Evolutionary conservation across 53 echinoderm and acorn worm species (phyloP).

Genomic region (Pentamera pediparva): DNA sequence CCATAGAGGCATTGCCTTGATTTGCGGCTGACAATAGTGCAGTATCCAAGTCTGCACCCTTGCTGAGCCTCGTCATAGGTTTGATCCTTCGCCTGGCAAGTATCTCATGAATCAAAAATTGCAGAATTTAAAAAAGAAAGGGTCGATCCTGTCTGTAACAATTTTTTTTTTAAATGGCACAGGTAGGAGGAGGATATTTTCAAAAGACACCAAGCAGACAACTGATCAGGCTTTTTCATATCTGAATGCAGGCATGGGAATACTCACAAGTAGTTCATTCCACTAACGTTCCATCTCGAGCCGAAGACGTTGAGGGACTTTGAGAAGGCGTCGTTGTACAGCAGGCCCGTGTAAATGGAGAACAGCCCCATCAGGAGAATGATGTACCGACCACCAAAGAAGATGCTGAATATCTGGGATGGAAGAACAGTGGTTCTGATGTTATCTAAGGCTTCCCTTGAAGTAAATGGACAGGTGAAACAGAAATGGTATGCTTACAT

Average conservation of each 20-base stretch:
- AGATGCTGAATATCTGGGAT: conserved; percentile 73
- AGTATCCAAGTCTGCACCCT: too few relatives aligned
- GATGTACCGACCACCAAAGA: conserved; percentile 90
- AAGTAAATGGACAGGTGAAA: too few relatives aligned
- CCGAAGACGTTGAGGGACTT: conserved; percentile 88
- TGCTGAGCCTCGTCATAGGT: too few relatives aligned
- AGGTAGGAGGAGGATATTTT: too few relatives aligned
- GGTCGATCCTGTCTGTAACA: too few relatives aligned
- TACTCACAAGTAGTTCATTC: conserved; percentile 30
- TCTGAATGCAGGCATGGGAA: neutral
- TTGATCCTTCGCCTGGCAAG: too few relatives aligned
- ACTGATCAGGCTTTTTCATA: neutral
- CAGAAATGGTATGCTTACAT: too few relatives aligned
- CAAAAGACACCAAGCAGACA: neutral
- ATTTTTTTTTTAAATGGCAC: too few relatives aligned
- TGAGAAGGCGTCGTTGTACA: conserved; percentile 93
- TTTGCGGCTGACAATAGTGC: too few relatives aligned
- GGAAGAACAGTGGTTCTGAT: neutral
- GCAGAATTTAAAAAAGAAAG: too few relatives aligned
- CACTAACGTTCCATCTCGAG: conserved; percentile 50
- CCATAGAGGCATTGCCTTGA: too few relatives aligned
- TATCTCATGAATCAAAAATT: too few relatives aligned
- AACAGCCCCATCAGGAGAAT: conserved; percentile 93
- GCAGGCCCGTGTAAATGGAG: conserved; percentile 82
- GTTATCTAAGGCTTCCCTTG: neutral